A percentile compares a stretch with the other conserved stretches of the same genome.
phyloP scores from a whole-genome alignment of 2,888 invertebrate species.

The Melanchra persicariae region DNA sequence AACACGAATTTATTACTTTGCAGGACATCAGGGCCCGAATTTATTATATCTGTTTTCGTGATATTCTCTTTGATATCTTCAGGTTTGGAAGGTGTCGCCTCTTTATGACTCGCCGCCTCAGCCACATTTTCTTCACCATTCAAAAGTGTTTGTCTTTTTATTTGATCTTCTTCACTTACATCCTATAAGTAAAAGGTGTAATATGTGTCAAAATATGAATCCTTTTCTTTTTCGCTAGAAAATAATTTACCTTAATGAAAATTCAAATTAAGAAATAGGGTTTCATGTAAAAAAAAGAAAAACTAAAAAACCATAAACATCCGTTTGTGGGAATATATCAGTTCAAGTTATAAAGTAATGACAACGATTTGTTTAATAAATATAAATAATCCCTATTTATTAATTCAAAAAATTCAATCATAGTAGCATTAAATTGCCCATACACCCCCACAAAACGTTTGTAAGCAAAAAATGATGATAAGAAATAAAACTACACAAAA shows the following conservation, averaged over 20 bases:
- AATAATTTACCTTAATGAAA: constrained; percentile 33
- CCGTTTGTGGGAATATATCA: constrained; percentile 90
- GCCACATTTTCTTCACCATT: constrained; percentile 87
- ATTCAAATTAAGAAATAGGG: constrained; percentile 64
- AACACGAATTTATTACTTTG: constrained; percentile 93
- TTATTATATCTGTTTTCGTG: constrained; percentile 85
- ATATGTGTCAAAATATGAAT: constrained; percentile 63
- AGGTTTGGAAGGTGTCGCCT: constrained; percentile 83
- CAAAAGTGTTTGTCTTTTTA: constrained; percentile 81
- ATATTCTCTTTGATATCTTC: constrained; percentile 84
- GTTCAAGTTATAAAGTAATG: constrained; percentile 71
- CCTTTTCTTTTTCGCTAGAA: constrained; percentile 30
- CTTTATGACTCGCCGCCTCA: constrained; percentile 82
- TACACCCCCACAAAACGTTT: constrained; percentile 90
- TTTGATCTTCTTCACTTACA: constrained; percentile 80
- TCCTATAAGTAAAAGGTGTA: constrained; percentile 82
- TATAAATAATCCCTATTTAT: constrained; percentile 61
- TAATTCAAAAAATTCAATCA: constrained; percentile 60
- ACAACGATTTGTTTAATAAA: constrained; percentile 59
- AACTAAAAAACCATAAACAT: constrained; percentile 73
- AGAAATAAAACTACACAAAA: constrained; percentile 83
- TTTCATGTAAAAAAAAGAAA: constrained; percentile 68
- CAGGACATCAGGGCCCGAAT: constrained; percentile 76
- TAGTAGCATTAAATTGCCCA: constrained; percentile 83
- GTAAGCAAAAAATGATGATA: constrained; percentile 78